These are phyloP conservation scores for Garra rufa DNA, from an alignment of 2,113 vertebrate species.

Conservation along the genomic window DNA sequence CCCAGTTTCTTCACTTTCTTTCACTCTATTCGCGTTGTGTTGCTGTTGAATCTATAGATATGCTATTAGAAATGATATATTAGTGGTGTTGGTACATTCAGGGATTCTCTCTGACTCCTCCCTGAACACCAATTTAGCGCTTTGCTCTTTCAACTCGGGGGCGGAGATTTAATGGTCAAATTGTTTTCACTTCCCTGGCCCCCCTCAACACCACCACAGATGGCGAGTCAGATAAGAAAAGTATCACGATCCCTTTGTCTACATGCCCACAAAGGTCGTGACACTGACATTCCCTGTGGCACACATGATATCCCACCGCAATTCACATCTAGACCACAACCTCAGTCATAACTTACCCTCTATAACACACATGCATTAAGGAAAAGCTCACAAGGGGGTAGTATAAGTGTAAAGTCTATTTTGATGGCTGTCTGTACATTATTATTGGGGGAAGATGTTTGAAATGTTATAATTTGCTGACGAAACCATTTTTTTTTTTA, in stretches of 20 bases:
- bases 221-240: constrained; percentile 73
- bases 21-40: neutral
- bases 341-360: neutral
- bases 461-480: neutral
- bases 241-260: constrained; percentile 68
- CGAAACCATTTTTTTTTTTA: neutral
- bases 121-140: constrained; percentile 10
- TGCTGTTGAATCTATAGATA: neutral
- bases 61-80: neutral
- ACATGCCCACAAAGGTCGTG: constrained; percentile 72
- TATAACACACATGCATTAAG: neutral
- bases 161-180: constrained; percentile 54
- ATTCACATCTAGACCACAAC: constrained; percentile 9
- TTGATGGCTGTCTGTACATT: neutral
- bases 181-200: constrained; percentile 69
- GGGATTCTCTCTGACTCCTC: constrained; percentile 25
- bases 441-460: neutral
- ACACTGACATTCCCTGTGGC: constrained; percentile 77
- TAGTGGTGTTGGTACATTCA: neutral
- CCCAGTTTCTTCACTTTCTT: neutral
- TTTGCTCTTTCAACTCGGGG: constrained; percentile 15
- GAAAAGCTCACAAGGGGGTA: neutral
- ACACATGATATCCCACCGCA: constrained; percentile 66
- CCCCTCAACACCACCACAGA: constrained; percentile 76
- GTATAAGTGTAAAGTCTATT: neutral